Evolutionary conservation across 2,888 invertebrate genomes (phyloP).

Genomic region (Arge pagana): DNA sequence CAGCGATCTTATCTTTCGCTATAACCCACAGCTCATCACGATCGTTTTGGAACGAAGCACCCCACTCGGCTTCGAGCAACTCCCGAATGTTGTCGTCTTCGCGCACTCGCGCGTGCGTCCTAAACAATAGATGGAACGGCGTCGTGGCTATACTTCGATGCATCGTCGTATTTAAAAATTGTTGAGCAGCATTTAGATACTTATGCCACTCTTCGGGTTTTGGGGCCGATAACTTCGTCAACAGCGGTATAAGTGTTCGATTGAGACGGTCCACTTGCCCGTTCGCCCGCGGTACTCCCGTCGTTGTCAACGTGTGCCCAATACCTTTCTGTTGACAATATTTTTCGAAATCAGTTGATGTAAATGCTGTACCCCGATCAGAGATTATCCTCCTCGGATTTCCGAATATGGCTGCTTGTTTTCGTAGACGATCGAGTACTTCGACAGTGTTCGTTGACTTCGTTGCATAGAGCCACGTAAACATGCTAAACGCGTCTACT

Average conservation of each 20-base stretch:
- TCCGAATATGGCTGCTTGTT: constrained; percentile 48
- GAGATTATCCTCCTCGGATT: constrained; percentile 49
- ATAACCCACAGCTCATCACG: constrained; percentile 23
- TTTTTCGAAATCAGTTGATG: constrained; percentile 43
- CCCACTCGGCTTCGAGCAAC: constrained; percentile 20
- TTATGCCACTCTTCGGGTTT: constrained; percentile 46
- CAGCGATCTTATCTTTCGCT: constrained; percentile 23
- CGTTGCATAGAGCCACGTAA: constrained; percentile 42
- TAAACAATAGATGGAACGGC: constrained; percentile 27
- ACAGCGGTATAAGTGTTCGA: constrained; percentile 41
- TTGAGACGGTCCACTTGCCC: constrained; percentile 51
- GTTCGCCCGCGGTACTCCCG: constrained; percentile 47
- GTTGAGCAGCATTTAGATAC: constrained; percentile 34
- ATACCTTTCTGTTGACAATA: constrained; percentile 48
- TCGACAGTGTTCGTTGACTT: constrained; percentile 41
- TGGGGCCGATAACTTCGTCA: constrained; percentile 46
- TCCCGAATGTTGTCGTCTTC: background rate
- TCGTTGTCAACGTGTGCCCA: constrained; percentile 40
- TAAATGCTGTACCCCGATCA: constrained; percentile 51
- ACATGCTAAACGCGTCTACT: constrained; percentile 30
- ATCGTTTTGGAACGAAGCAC: constrained; percentile 6
- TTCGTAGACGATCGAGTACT: constrained; percentile 39
- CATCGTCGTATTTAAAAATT: constrained; percentile 39
- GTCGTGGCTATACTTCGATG: constrained; percentile 36
- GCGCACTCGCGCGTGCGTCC: background rate